phyloP scores from a whole-genome alignment of 2,113 vertebrate species.

The Galbula dea region DNA sequence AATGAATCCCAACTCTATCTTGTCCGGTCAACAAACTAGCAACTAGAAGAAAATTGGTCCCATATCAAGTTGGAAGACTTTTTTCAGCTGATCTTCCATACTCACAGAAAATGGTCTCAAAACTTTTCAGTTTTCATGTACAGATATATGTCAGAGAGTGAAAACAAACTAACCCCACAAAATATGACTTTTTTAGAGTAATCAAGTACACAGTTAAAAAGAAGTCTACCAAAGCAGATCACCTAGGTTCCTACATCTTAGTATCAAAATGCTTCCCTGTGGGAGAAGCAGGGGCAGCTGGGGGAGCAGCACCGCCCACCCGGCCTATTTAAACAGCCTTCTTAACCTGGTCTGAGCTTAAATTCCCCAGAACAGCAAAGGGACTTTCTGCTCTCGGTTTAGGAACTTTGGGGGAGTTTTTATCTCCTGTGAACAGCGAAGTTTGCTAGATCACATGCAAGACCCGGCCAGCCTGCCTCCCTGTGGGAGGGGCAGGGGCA shows the following conservation, averaged over 20 bases:
- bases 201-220: background rate
- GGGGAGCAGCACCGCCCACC: too few relatives aligned
- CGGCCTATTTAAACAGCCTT: too few relatives aligned
- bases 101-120: background rate
- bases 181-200: background rate
- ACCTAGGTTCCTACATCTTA: background rate
- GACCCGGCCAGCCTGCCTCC: too few relatives aligned
- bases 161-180: background rate
- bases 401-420: too few relatives aligned
- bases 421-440: too few relatives aligned
- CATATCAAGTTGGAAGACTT: accelerated
- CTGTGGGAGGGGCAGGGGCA: too few relatives aligned
- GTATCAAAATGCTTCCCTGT: background rate
- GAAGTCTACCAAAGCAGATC: background rate
- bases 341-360: too few relatives aligned
- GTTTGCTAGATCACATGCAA: too few relatives aligned
- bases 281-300: too few relatives aligned
- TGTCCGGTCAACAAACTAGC: background rate
- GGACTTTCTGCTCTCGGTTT: too few relatives aligned
- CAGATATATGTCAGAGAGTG: background rate
- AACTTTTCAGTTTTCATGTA: background rate
- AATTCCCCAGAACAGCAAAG: too few relatives aligned
- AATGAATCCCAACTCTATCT: background rate
- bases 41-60: background rate
- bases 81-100: background rate